Base-by-base conservation (phyloP, 1,140 invertebrate genomes). In the Ips nitidus region DNA sequence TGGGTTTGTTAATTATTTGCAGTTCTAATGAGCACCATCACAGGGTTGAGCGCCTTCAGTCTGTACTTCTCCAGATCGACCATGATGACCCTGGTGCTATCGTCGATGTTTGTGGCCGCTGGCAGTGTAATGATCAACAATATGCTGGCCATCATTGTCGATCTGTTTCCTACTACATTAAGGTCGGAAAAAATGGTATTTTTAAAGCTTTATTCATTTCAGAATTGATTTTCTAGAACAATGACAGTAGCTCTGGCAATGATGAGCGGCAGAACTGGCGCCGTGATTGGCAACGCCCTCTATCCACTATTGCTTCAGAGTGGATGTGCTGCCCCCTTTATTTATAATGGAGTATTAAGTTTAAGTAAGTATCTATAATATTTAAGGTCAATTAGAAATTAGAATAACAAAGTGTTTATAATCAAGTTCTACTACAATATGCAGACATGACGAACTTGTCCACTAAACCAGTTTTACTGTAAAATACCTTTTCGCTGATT, bases 81-180 rank as follows among this genome's bases (percentile, higher is more conserved):
- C 41, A 1, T 67, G 7, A 69, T 61, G 7, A 72, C 71, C 7
- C 66, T 75, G 7, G 55, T 63, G 43, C 60, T 76, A 36, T 71
- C 74, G 4, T 73, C 74, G 1, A 40, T 75, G 8, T 76, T 75
- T 66, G 67, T 74, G 22, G 66, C 69, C 6, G 60, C 72, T 36
- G 68, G 69, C 1, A 75, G 76, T 60, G 70, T 79, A 43, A 72
- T 66, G 43, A 66, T 73, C 36, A 79, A 76, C 59, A 71, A 71
- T 36, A 56, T 76, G n/a, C 61, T 79, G 22, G 70, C 73, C 1
- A 68, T 78, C 2, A 73, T 78, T 43, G 75, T 77, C 22, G 76
- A 79, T 58, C 53, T 78, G 7, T 77, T 77, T 55, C 78, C 78
- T 70, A 79, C 78, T 3, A 75, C 73, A 57, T 72, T 78, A 70